A percentile compares a stretch with the other conserved stretches of the same genome.
phyloP scores from a whole-genome alignment of 2,113 vertebrate genomes.

The Entelurus aequoreus region DNA sequence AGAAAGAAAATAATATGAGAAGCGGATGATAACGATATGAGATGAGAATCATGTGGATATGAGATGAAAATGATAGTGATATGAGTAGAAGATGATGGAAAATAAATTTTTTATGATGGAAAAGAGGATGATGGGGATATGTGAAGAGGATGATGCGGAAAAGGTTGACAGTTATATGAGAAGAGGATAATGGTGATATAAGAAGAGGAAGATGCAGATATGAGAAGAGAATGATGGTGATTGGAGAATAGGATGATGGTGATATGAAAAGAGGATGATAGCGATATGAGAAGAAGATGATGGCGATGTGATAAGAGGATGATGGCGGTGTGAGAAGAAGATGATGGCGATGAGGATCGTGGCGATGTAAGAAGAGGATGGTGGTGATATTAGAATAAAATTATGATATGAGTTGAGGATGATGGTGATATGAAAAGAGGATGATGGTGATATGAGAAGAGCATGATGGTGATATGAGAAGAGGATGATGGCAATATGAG shows the following conservation, averaged over 20 bases:
- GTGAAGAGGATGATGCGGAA: background rate
- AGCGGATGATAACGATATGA: background rate
- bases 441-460: too few relatives aligned
- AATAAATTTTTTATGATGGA: too few relatives aligned
- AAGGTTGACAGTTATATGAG: background rate
- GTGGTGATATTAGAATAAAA: too few relatives aligned
- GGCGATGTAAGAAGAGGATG: too few relatives aligned
- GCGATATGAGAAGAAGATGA: background rate
- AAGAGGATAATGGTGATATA: background rate
- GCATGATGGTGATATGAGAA: too few relatives aligned
- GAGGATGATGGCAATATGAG: too few relatives aligned
- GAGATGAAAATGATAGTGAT: background rate
- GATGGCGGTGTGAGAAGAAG: too few relatives aligned
- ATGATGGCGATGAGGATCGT: too few relatives aligned
- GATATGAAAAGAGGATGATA: constrained; percentile 1
- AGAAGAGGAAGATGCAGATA: background rate
- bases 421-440: too few relatives aligned
- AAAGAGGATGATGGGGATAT: background rate
- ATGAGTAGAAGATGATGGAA: background rate
- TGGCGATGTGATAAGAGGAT: too few relatives aligned
- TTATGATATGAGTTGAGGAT: too few relatives aligned
- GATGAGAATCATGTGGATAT: background rate
- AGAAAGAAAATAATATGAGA: background rate
- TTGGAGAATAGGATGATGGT: background rate
- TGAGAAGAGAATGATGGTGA: background rate